These are phyloP conservation scores for Epizoanthus fatuus DNA, from an alignment of 92 coral and sea anemone species.

Conservation along the genomic window DNA sequence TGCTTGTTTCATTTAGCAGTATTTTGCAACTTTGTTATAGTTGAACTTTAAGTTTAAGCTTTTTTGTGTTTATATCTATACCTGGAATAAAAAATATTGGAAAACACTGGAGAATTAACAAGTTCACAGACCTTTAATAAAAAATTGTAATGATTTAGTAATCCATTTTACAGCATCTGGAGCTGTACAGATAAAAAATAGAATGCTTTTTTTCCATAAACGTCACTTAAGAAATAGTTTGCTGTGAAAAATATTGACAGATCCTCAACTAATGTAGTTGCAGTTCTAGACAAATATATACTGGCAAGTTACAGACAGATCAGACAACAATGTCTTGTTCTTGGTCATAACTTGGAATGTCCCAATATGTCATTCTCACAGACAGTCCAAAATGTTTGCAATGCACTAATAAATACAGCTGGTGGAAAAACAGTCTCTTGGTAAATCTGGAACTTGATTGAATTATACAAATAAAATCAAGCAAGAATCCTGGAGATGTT, in stretches of 20 bases:
- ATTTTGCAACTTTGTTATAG: slow-evolving; percentile 21
- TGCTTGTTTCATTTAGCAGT: slow-evolving; percentile 17
- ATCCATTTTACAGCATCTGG: slow-evolving; percentile 7
- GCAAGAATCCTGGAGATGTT: too few species aligned
- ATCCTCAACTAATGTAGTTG: slow-evolving; percentile 23
- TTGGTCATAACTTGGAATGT: slow-evolving; percentile 20
- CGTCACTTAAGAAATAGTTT: slow-evolving; percentile 15
- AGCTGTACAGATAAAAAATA: slow-evolving; percentile 4
- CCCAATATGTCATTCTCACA: slow-evolving; percentile 31
- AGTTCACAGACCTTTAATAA: too few species aligned
- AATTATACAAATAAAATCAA: slow-evolving; percentile 18
- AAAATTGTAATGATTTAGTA: too few species aligned
- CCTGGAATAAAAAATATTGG: too few species aligned
- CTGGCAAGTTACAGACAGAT: slow-evolving; percentile 25
- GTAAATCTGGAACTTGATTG: slow-evolving; percentile 32
- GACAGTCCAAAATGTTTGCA: slow-evolving; percentile 2
- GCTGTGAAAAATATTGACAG: slow-evolving; percentile 28
- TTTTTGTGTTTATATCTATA: too few species aligned
- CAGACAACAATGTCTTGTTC: slow-evolving; percentile 13
- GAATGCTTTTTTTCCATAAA: too few species aligned
- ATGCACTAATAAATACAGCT: slow-evolving; percentile 29
- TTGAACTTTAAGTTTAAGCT: slow-evolving; percentile 13
- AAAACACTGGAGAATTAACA: too few species aligned
- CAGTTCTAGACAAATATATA: slow-evolving; percentile 31
- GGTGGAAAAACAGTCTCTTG: slow-evolving; percentile 17